Evolutionary conservation across 2,888 invertebrate species (phyloP).

Genomic region (Mythimna vitellina): DNA sequence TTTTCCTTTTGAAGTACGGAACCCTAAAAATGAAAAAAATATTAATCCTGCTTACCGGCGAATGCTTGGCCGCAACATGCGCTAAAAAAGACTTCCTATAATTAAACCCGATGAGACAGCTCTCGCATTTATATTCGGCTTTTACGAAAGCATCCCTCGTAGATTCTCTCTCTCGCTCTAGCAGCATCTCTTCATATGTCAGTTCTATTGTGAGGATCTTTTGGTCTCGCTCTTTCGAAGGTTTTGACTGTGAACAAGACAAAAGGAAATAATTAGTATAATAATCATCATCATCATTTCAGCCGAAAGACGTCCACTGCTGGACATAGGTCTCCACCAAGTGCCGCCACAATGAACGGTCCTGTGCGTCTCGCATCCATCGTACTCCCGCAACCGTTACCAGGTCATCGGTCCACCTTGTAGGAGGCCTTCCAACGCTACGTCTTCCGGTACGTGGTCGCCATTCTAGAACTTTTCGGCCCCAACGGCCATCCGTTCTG

Average conservation of each 20-base stretch:
- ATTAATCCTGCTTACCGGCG: conserved; percentile 65
- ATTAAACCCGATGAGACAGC: conserved; percentile 75
- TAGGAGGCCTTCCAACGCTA: too few species aligned
- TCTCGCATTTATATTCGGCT: conserved; percentile 74
- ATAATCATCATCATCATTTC: too few species aligned
- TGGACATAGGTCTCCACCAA: too few species aligned
- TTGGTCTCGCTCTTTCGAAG: conserved; percentile 21
- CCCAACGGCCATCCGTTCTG: too few species aligned
- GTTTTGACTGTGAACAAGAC: conserved; percentile 33
- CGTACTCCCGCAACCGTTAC: too few species aligned
- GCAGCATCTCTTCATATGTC: conserved; percentile 78
- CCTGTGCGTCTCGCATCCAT: too few species aligned
- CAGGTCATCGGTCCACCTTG: too few species aligned
- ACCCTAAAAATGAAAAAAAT: background rate
- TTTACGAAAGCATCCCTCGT: conserved; percentile 65
- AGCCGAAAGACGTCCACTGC: too few species aligned
- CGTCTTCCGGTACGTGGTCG: too few species aligned
- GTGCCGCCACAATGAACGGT: too few species aligned
- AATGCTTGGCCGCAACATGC: conserved; percentile 74
- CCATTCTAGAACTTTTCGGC: too few species aligned
- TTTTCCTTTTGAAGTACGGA: too few species aligned
- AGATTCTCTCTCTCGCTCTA: conserved; percentile 72
- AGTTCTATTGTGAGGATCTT: conserved; percentile 73
- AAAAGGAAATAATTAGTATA: background rate
- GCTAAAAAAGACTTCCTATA: conserved; percentile 68